phyloP scores from a whole-genome alignment of 2,888 invertebrate species.

The Parasteatoda lunata region DNA sequence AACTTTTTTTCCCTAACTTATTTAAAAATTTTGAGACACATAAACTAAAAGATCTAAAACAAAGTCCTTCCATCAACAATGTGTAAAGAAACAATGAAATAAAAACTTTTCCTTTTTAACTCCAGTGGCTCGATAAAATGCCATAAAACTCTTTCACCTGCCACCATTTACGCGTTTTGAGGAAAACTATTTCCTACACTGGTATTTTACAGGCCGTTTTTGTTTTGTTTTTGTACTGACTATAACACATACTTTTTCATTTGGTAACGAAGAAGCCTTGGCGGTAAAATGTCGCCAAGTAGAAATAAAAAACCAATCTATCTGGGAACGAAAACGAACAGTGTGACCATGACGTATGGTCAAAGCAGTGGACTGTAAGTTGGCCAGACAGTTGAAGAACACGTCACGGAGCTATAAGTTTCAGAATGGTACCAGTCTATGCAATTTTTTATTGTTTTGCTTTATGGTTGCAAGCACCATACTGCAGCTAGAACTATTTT shows the following conservation, averaged over 20 bases:
- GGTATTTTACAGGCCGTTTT: background rate
- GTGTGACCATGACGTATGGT: conserved; percentile 30
- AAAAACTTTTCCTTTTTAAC: too few relatives aligned
- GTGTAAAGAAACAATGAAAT: too few relatives aligned
- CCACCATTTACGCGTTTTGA: background rate
- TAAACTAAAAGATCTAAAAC: too few relatives aligned
- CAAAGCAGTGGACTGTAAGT: conserved; percentile 28
- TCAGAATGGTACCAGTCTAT: conserved; percentile 24
- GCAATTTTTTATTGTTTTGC: conserved; percentile 44
- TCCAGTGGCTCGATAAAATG: background rate
- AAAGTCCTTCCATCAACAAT: too few relatives aligned
- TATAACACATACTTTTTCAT: background rate
- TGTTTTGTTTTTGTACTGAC: background rate
- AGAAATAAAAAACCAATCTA: background rate
- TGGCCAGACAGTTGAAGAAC: background rate
- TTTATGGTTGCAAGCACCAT: background rate
- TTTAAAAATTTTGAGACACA: too few relatives aligned
- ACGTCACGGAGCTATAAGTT: conserved; percentile 52
- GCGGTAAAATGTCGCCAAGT: background rate
- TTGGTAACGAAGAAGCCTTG: background rate
- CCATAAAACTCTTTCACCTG: background rate
- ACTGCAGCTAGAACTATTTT: conserved; percentile 31
- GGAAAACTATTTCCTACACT: background rate
- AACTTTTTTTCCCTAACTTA: too few relatives aligned
- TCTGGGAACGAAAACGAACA: conserved; percentile 6